Evolutionary conservation across 2,888 invertebrate species (phyloP).

Genomic region (Parnassius orleans): DNA sequence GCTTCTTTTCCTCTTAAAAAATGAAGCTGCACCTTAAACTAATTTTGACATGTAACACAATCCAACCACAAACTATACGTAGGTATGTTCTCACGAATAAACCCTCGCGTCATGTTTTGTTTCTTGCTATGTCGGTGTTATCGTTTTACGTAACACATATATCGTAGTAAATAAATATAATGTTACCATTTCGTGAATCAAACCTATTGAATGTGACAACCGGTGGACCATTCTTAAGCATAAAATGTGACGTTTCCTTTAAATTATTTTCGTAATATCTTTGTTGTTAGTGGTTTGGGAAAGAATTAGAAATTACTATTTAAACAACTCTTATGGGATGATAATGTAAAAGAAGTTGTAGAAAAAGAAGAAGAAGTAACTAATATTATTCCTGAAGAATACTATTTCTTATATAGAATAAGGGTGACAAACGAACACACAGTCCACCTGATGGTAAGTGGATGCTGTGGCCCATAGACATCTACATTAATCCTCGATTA

Average conservation of each 20-base stretch:
- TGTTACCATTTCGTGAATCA: slow-evolving; percentile 23
- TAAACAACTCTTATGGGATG: too few relatives aligned
- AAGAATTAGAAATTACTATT: too few relatives aligned
- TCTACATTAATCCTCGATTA: too few relatives aligned
- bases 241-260: background rate
- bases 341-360: too few relatives aligned
- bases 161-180: slow-evolving; percentile 24
- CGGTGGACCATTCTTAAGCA: background rate
- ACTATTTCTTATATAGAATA: too few relatives aligned
- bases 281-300: too few relatives aligned
- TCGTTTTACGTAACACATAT: slow-evolving; percentile 28
- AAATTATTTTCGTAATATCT: background rate
- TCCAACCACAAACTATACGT: slow-evolving; percentile 38
- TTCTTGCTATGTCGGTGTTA: slow-evolving; percentile 24
- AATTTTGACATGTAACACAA: slow-evolving; percentile 51
- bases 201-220: slow-evolving; percentile 7
- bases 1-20: background rate
- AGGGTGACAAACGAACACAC: too few relatives aligned
- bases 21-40: slow-evolving; percentile 46
- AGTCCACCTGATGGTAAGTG: too few relatives aligned
- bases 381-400: too few relatives aligned
- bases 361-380: too few relatives aligned
- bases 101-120: slow-evolving; percentile 31
- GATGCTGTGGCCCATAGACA: too few relatives aligned
- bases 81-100: slow-evolving; percentile 45